Conservation (phyloP, 2,797 vertebrate genomes). For the Falco concolor region DNA sequence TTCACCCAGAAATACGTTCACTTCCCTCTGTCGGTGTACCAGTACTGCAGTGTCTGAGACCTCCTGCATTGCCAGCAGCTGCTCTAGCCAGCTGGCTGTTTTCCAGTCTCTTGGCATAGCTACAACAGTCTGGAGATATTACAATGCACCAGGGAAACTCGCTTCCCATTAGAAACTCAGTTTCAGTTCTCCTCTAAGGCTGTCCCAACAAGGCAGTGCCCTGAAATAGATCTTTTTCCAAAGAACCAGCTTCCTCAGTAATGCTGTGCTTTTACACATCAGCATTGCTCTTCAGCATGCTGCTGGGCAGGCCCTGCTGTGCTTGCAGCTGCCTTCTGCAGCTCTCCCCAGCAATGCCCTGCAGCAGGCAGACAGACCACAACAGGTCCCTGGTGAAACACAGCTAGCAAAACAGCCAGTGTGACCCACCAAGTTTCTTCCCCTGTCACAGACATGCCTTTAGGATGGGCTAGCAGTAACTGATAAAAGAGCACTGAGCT, state of each 20-base stretch:
- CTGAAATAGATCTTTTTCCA: not conserved
- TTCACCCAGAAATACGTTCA: not conserved
- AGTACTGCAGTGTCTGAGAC: not conserved
- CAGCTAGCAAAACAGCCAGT: not conserved
- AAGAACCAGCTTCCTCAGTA: not conserved
- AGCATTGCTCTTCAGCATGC: not conserved
- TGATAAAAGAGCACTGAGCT: not conserved
- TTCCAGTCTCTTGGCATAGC: not conserved
- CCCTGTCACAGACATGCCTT: accelerated
- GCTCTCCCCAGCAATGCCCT: not conserved
- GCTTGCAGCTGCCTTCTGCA: not conserved
- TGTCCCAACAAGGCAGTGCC: not conserved
- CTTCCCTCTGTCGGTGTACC: not conserved
- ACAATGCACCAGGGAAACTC: not conserved
- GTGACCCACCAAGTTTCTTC: not conserved
- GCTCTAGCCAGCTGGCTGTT: not conserved
- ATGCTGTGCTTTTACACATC: not conserved
- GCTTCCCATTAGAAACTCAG: not conserved
- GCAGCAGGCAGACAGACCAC: not conserved
- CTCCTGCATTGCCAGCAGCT: not conserved
- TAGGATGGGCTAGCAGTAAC: not conserved
- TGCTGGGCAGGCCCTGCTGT: not conserved
- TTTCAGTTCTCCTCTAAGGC: not conserved
- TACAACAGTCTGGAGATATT: not conserved
- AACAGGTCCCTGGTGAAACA: not conserved